Evolutionary conservation across 1,140 invertebrate genomes (phyloP), one percentile per base, ranked within the genome.

Genomic region (Eumeta japonica): DNA sequence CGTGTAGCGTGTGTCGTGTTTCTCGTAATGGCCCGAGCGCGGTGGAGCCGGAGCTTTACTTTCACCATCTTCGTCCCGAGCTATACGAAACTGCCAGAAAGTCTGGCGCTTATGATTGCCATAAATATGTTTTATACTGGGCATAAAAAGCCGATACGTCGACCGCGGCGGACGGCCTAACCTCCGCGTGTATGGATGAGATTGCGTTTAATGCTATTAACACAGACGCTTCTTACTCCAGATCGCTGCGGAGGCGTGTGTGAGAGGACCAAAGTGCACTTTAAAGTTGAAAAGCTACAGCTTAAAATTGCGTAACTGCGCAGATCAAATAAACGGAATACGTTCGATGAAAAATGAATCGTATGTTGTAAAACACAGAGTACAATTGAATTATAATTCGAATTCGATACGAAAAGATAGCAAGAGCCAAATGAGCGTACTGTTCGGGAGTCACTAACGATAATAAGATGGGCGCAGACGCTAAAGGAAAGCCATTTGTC

Each of bases 61-160:
- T n/a, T n/a, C n/a, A n/a, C n/a, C n/a, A n/a, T n/a, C n/a, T n/a
- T n/a, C n/a, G n/a, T n/a, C n/a, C n/a, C n/a, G n/a, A n/a, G n/a
- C n/a, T n/a, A n/a, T n/a, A n/a, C n/a, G n/a, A n/a, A n/a, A n/a
- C n/a, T n/a, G n/a, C n/a, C n/a, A 57, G 57, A 62, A 67, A 60
- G 63, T 71, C 55, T 41, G 53, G 50, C 66, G 58, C 63, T 73
- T 71, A 71, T 62, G 59, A 70, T 65, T 63, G 60, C 58, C 58
- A 73, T 74, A 74, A 74, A 74, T 74, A 74, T 74, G 70, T 74
- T 74, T 73, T 73, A 73, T 73, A 71, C 62, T 65, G 65, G 55
- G 51, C 62, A 68, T 71, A 73, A 71, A 70, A 35, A 71, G 68
- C 68, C 67, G 62, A 71, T 71, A 67, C 51, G 49, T 61, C 50